A percentile compares a stretch with the other conserved stretches of the same genome.
Conservation (phyloP, 2,113 vertebrate genomes). For the Bolborhynchus lineola region DNA sequence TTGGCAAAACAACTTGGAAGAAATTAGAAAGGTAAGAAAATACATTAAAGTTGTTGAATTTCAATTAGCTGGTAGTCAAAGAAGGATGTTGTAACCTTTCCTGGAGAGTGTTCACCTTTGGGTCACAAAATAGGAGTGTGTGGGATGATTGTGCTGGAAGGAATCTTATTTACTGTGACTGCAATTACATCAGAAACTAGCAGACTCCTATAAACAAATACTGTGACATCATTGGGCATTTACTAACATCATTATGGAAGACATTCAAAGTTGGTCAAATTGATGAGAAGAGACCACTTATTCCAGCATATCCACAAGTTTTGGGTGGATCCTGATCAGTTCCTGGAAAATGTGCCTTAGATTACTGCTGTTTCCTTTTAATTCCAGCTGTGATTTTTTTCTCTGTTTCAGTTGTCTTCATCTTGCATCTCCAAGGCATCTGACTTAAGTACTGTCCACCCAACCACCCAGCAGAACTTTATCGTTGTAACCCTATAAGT, state of each 20-base stretch:
- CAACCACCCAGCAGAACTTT: background rate
- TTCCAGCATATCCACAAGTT: background rate
- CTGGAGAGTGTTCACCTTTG: background rate
- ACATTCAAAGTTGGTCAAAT: background rate
- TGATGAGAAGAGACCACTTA: background rate
- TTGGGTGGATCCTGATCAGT: background rate
- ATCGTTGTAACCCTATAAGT: background rate
- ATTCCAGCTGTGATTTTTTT: background rate
- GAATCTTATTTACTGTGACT: background rate
- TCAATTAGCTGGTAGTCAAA: background rate
- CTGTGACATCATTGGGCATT: background rate
- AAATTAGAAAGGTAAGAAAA: background rate
- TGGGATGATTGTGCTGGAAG: background rate
- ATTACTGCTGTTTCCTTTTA: background rate
- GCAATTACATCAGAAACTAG: background rate
- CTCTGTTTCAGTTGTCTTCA: background rate
- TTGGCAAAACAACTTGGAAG: background rate
- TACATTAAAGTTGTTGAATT: background rate
- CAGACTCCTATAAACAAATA: background rate
- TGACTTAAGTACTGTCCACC: background rate
- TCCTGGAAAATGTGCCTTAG: background rate
- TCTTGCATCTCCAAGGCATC: background rate
- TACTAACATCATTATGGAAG: background rate
- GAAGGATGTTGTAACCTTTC: background rate
- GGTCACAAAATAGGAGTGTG: background rate